These are phyloP conservation scores for Conus betulinus DNA, from an alignment of 1,140 invertebrate species.

Conservation along the genomic window DNA sequence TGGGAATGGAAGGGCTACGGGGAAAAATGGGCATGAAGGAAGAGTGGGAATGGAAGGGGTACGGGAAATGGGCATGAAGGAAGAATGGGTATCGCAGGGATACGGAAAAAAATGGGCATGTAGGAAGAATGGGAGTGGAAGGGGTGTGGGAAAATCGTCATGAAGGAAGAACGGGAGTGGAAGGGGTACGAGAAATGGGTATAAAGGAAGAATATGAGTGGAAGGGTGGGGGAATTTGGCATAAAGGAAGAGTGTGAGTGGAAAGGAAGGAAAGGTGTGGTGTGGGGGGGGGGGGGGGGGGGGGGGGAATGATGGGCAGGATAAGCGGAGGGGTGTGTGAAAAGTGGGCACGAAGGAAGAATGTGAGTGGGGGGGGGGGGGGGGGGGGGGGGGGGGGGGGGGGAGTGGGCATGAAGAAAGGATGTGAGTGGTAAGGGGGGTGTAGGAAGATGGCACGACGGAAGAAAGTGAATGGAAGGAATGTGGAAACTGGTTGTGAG, in stretches of 20 bases:
- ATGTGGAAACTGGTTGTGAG: slow-evolving; percentile 93
- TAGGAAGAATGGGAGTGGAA: too few relatives aligned
- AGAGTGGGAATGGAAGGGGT: slow-evolving; percentile 82
- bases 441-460: slow-evolving; percentile 89
- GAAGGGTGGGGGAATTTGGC: slow-evolving; percentile 97
- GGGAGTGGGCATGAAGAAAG: too few relatives aligned
- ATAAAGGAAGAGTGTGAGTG: slow-evolving; percentile 97
- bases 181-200: slow-evolving; percentile 84
- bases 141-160: slow-evolving; percentile 91
- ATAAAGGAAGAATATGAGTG: slow-evolving; percentile 99
- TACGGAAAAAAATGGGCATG: too few relatives aligned
- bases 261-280: slow-evolving; percentile 96
- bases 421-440: slow-evolving; percentile 68
- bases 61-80: neutral
- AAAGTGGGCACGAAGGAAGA: neutral
- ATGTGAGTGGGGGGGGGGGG: too few relatives aligned
- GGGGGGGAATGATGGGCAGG: too few relatives aligned
- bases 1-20: slow-evolving; percentile 79
- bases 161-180: too few relatives aligned
- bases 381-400: too few relatives aligned
- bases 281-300: slow-evolving; percentile 99
- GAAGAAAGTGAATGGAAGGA: too few relatives aligned
- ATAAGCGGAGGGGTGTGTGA: too few relatives aligned
- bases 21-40: slow-evolving; percentile 79
- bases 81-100: too few relatives aligned